Base-by-base conservation (phyloP, 2,797 vertebrate genomes). In the Bufotes viridis region DNA sequence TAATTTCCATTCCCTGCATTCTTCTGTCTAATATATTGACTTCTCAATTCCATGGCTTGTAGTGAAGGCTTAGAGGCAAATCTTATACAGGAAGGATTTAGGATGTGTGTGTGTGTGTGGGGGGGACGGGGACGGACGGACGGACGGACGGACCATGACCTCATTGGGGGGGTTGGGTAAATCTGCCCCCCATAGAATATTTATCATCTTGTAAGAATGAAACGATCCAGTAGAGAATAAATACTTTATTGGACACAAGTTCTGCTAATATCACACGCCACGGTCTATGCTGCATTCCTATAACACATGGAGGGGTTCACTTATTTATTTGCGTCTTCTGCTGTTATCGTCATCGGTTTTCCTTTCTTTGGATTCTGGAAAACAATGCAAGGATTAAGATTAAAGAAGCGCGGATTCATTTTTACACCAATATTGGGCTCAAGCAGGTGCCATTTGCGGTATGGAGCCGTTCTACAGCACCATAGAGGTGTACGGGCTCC, bases 281-380 rank as follows among this genome's bases (percentile, higher is more conserved):
- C 60, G 20, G 55, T 13, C 72, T 65, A 86, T 69, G 9, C 61
- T 86, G 15, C 60, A 67, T 14, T 24, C 57, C 26, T 29, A 67
- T 58, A 51, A 88, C 67, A 78, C 61, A 88, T 60, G 60, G 55
- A 53, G 60, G 22, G 13, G 18, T 18, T n/a, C 29, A 0, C 22
- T 22, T 0, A 29, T 20, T 86, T 26, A 86, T 89, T 82, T 69
- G 57, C 84, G 88, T 82, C 88, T 89, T 61, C 84, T 79, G 18
- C 24, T 24, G 78, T 70, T 24, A 15, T 86, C 18, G 61, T 61
- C 18, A 4, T 86, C 74, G 9, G 24, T 49, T 11, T 26, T 86
- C 34, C 88, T 82, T 26, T 89, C 80, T 78, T 70, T 61, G 4
- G 70, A 86, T 53, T 74, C 88, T 89, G 80, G 42, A 89, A 86